Conservation (phyloP, 2,888 invertebrate genomes). For the Lycophotia porphyrea region DNA sequence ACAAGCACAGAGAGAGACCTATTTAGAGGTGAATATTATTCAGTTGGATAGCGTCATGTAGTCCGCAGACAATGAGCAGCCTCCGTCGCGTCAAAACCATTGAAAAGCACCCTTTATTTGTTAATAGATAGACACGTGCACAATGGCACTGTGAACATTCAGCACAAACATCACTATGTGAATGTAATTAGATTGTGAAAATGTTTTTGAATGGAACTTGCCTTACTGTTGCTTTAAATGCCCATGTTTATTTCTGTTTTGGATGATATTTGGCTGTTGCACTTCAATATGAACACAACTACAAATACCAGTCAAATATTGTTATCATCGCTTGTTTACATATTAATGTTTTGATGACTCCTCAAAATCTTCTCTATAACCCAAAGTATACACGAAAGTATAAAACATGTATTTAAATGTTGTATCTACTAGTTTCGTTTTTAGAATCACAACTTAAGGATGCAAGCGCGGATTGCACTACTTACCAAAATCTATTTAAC, state of each 20-base stretch:
- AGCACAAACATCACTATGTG: conserved; percentile 68
- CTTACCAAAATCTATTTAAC: background rate
- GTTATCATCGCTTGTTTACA: background rate
- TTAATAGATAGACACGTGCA: conserved; percentile 77
- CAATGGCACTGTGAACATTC: conserved; percentile 73
- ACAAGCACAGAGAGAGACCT: conserved; percentile 57
- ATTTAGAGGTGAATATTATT: conserved; percentile 71
- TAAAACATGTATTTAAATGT: background rate
- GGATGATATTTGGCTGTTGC: conserved; percentile 2
- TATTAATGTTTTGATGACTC: background rate
- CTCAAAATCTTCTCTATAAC: background rate
- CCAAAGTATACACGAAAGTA: background rate
- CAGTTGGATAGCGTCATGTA: conserved; percentile 69
- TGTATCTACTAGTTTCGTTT: background rate
- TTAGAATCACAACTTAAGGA: background rate
- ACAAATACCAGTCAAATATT: background rate
- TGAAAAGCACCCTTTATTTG: conserved; percentile 80
- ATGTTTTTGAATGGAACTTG: conserved; percentile 52
- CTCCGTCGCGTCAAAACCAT: conserved; percentile 78
- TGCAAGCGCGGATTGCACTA: background rate
- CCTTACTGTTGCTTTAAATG: conserved; percentile 25
- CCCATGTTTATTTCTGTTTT: background rate
- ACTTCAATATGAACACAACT: background rate
- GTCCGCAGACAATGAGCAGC: conserved; percentile 74
- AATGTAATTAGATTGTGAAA: conserved; percentile 75